phyloP scores from a whole-genome alignment of 2,888 invertebrate species.

The Lithophane socia region DNA sequence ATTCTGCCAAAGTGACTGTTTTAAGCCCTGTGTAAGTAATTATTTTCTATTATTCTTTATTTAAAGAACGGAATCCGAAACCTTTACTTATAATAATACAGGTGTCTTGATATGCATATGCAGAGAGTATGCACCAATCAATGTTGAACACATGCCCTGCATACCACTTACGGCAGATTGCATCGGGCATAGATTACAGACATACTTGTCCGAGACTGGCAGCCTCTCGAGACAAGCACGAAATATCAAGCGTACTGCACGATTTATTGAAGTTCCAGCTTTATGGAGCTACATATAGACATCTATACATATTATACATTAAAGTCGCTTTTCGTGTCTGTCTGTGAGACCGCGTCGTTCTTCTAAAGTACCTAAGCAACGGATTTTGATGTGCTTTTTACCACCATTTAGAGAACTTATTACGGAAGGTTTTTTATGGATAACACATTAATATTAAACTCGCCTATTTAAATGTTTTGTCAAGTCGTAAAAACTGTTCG shows the following conservation, averaged over 20 bases:
- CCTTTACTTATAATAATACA: background rate
- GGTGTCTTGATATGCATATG: slow-evolving; percentile 3
- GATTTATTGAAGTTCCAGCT: slow-evolving; percentile 23
- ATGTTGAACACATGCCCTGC: slow-evolving; percentile 32
- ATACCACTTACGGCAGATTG: slow-evolving; percentile 50
- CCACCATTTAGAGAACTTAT: background rate
- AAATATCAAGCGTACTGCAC: slow-evolving; percentile 23
- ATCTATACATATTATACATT: background rate
- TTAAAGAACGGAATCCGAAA: background rate
- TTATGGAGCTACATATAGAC: background rate
- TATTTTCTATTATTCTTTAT: background rate
- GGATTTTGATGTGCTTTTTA: background rate
- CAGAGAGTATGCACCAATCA: slow-evolving; percentile 22
- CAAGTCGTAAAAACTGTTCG: background rate
- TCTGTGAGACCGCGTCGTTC: background rate
- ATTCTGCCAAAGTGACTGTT: too few species aligned
- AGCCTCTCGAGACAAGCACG: slow-evolving; percentile 49
- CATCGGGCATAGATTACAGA: slow-evolving; percentile 51
- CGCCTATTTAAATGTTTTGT: background rate
- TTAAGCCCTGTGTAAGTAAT: background rate
- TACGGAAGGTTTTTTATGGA: too few species aligned
- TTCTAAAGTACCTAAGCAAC: background rate
- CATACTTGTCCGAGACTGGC: slow-evolving; percentile 33
- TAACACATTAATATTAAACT: too few species aligned
- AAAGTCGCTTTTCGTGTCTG: background rate